Conservation (phyloP, 2,888 invertebrate genomes). For the Drosophila stalkeri region DNA sequence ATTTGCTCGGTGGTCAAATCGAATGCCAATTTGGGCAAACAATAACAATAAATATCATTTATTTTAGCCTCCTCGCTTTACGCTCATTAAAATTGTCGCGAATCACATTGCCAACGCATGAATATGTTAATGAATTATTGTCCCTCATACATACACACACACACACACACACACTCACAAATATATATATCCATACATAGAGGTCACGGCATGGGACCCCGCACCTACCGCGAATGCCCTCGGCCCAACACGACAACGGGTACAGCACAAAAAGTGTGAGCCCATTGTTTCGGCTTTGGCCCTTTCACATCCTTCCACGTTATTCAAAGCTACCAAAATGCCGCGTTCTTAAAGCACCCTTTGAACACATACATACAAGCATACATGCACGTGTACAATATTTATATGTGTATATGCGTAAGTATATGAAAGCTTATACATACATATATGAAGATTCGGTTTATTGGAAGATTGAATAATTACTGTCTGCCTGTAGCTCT, state of each 20-base stretch:
- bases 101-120: slow-evolving; percentile 65
- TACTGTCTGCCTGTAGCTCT: too few species aligned
- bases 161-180: slow-evolving; percentile 1
- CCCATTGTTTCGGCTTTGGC: slow-evolving; percentile 39
- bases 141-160: slow-evolving; percentile 8
- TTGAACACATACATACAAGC: background rate
- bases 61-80: slow-evolving; percentile 51
- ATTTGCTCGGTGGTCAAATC: slow-evolving; percentile 39
- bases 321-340: slow-evolving; percentile 21
- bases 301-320: slow-evolving; percentile 12
- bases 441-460: background rate
- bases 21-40: slow-evolving; percentile 38
- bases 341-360: slow-evolving; percentile 11
- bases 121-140: slow-evolving; percentile 77
- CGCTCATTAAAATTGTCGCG: slow-evolving; percentile 77
- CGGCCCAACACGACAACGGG: background rate
- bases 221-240: slow-evolving; percentile 3
- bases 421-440: background rate
- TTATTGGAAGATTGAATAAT: too few species aligned
- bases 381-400: background rate
- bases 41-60: slow-evolving; percentile 68
- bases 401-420: background rate
- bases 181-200: slow-evolving; percentile 1
- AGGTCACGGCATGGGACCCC: slow-evolving; percentile 36
- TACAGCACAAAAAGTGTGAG: slow-evolving; percentile 37